Evolutionary conservation across 1,140 invertebrate species (phyloP), one percentile per base, ranked within the genome.

Genomic region (Sinonovacula constricta): DNA sequence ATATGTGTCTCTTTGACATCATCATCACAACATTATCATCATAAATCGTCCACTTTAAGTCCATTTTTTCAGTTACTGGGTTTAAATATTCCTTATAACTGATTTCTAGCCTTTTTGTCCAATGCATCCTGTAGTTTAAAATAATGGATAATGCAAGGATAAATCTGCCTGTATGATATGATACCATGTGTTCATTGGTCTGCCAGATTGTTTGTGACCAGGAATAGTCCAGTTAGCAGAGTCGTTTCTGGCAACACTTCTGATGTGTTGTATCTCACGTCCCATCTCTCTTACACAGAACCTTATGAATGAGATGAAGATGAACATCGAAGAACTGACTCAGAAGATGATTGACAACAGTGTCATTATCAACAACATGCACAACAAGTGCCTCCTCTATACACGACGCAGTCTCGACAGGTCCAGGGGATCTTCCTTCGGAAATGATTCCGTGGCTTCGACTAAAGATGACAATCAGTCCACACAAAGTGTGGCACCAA

Each of bases 221-320:
- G 45, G 45, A 49, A 49, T 49, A 49, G 10, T 49, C n/a, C 10
- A 49, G 45, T 49, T 49, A 12, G 10, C n/a, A 10, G 10, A 12
- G 10, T n/a, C 45, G n/a, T n/a, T n/a, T n/a, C 10, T 49, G 10
- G n/a, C n/a, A 49, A 49, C n/a, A 49, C 45, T 12, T 28, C 28
- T 26, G 24, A 49, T 12, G 18, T 26, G 1, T 63, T 63, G 2
- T 51, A 33, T 49, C 28, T 14, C 49, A 30, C 36, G 1, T 24
- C 28, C n/a, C n/a, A n/a, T n/a, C n/a, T n/a, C 45, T 24, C 39
- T 34, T 28, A 70, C 62, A 15, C 60, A 81, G 79, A 56, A 76
- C 56, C 62, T 78, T 24, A 65, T 82, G 34, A 39, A 28, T 15
- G 39, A 80, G 18, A 36, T 82, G 24, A 79, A 82, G 30, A 66